A percentile compares a stretch with the other conserved stretches of the same genome.
phyloP scores from a whole-genome alignment of 2,797 vertebrate genomes.

The Dryobates pubescens region DNA sequence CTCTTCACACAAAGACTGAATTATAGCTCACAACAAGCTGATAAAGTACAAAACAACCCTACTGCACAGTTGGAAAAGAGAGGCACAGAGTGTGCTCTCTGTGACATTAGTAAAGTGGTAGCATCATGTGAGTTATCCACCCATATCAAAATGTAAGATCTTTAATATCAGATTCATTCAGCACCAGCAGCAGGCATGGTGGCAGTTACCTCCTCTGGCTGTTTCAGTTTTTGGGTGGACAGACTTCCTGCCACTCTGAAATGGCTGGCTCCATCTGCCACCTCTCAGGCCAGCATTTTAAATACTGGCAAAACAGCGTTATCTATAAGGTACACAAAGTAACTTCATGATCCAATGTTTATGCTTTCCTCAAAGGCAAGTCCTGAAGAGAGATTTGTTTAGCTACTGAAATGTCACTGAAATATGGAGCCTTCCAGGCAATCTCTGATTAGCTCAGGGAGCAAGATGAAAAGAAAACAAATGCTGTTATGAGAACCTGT shows the following conservation, averaged over 20 bases:
- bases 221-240: background rate
- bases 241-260: background rate
- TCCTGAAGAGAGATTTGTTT: background rate
- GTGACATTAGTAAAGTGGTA: background rate
- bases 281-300: background rate
- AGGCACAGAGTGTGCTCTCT: background rate
- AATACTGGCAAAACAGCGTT: background rate
- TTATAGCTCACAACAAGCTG: background rate
- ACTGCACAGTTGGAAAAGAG: background rate
- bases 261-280: background rate
- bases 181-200: background rate
- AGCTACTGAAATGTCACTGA: background rate
- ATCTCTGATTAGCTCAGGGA: background rate
- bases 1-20: background rate
- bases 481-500: background rate
- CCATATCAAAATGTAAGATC: background rate
- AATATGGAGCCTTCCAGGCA: background rate
- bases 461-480: background rate
- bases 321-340: background rate
- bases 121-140: background rate
- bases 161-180: background rate
- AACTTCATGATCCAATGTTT: background rate
- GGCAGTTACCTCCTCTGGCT: background rate
- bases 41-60: background rate
- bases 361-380: background rate